Evolutionary conservation across 2,888 invertebrate genomes (phyloP).

Genomic region (Kuschelorhynchus macadamiae): DNA sequence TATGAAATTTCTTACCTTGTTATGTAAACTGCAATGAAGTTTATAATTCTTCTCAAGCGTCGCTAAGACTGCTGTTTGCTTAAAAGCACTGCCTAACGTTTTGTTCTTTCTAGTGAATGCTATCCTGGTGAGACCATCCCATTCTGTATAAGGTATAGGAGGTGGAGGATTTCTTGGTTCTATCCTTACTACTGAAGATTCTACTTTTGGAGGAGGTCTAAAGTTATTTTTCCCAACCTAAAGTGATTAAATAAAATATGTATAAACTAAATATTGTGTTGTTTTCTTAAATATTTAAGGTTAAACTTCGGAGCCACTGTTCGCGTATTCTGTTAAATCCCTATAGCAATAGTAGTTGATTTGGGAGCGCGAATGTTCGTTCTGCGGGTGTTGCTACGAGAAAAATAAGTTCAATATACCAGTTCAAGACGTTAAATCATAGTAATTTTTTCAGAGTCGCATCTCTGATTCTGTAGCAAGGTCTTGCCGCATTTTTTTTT

Average conservation of each 20-base stretch:
- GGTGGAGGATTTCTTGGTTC: conserved; percentile 98
- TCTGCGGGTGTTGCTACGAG: too few relatives aligned
- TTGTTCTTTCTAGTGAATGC: conserved; percentile 97
- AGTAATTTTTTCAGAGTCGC: too few relatives aligned
- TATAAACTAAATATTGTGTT: background rate
- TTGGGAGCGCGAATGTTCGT: too few relatives aligned
- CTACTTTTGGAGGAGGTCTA: conserved; percentile 98
- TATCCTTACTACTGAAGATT: conserved; percentile 97
- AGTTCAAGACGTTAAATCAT: too few relatives aligned
- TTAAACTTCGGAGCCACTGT: too few relatives aligned
- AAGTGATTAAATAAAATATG: conserved; percentile 52
- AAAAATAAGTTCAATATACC: too few relatives aligned
- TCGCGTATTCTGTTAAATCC: too few relatives aligned
- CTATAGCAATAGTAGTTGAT: too few relatives aligned
- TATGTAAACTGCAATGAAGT: conserved; percentile 88
- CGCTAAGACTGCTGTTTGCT: conserved; percentile 85
- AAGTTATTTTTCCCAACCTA: conserved; percentile 98
- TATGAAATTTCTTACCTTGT: conserved; percentile 79
- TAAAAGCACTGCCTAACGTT: conserved; percentile 91
- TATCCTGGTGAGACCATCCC: conserved; percentile 97
- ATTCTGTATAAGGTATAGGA: conserved; percentile 95
- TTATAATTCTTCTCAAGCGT: conserved; percentile 93
- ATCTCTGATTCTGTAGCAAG: too few relatives aligned
- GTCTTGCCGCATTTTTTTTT: too few relatives aligned
- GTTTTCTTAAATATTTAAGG: background rate